Evolutionary conservation across 2,797 vertebrate genomes (phyloP).

Genomic region (Babyrousa celebensis): DNA sequence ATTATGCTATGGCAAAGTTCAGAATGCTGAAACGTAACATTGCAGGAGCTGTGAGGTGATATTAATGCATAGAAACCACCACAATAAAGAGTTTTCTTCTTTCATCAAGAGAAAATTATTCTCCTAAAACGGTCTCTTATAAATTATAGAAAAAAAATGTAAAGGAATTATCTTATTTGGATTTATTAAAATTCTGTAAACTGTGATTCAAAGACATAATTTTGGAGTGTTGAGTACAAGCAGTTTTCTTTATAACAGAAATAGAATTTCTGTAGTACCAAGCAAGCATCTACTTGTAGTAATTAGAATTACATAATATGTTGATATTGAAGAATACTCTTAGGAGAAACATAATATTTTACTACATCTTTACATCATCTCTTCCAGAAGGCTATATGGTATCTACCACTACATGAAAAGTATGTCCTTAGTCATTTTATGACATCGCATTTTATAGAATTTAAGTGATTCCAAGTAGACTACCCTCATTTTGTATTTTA

Average conservation of each 20-base stretch:
- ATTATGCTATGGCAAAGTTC: neutral
- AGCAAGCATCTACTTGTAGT: conserved; percentile 61
- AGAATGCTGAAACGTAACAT: neutral
- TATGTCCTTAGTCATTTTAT: conserved; percentile 69
- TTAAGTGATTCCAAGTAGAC: conserved; percentile 69
- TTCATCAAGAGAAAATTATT: conserved; percentile 42
- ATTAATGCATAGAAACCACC: neutral
- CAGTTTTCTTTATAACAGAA: conserved; percentile 45
- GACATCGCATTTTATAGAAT: conserved; percentile 72
- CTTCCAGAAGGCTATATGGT: conserved; percentile 60
- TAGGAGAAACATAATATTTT: conserved; percentile 71
- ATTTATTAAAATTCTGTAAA: conserved; percentile 60
- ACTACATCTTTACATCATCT: conserved; percentile 75
- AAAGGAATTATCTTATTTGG: neutral
- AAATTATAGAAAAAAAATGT: neutral
- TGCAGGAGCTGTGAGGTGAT: neutral
- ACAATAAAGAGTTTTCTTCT: neutral
- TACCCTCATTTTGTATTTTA: conserved; percentile 71
- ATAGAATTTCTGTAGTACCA: conserved; percentile 23
- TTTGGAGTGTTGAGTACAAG: neutral
- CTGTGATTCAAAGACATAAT: conserved; percentile 32
- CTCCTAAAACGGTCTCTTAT: neutral
- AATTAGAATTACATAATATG: conserved; percentile 78
- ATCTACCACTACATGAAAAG: conserved; percentile 71
- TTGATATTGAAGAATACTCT: conserved; percentile 51